Evolutionary conservation across 2,888 invertebrate genomes (phyloP).

Genomic region (Apomyelois bistriatella): DNA sequence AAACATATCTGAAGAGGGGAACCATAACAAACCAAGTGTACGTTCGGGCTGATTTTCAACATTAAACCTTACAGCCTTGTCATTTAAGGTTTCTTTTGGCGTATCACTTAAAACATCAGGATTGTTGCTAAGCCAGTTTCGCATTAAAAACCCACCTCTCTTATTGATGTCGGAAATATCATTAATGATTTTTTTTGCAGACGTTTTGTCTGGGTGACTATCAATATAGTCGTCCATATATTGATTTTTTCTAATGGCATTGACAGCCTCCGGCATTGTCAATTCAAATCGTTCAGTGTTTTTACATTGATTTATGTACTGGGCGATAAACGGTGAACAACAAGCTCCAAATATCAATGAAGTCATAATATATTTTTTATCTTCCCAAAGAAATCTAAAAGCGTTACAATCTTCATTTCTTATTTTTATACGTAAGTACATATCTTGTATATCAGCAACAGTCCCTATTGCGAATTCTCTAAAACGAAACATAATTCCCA

Average conservation of each 20-base stretch:
- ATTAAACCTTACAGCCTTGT: slow-evolving; percentile 15
- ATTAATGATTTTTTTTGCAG: not conserved
- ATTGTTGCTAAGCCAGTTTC: slow-evolving; percentile 17
- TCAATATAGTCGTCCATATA: not conserved
- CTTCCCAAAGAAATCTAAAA: slow-evolving; percentile 21
- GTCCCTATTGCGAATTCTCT: slow-evolving; percentile 27
- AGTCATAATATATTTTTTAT: not conserved
- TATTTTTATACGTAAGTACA: slow-evolving; percentile 25
- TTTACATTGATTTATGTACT: not conserved
- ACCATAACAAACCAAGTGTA: slow-evolving; percentile 22
- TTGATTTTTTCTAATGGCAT: not conserved
- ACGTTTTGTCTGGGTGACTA: not conserved
- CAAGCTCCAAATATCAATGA: not conserved
- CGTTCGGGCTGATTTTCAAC: slow-evolving; percentile 17
- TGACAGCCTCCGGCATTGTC: not conserved
- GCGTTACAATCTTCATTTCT: slow-evolving; percentile 13
- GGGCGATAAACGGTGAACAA: not conserved
- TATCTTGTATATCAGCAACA: slow-evolving; percentile 34
- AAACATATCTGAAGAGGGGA: not conserved
- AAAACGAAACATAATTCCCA: slow-evolving; percentile 31
- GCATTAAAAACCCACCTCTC: slow-evolving; percentile 19
- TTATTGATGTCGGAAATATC: slow-evolving; percentile 15
- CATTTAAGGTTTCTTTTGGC: slow-evolving; percentile 14
- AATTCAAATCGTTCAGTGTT: not conserved
- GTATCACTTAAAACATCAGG: slow-evolving; percentile 1